Evolutionary conservation across 2,888 invertebrate genomes (phyloP).

Genomic region (Catocala sponsa): DNA sequence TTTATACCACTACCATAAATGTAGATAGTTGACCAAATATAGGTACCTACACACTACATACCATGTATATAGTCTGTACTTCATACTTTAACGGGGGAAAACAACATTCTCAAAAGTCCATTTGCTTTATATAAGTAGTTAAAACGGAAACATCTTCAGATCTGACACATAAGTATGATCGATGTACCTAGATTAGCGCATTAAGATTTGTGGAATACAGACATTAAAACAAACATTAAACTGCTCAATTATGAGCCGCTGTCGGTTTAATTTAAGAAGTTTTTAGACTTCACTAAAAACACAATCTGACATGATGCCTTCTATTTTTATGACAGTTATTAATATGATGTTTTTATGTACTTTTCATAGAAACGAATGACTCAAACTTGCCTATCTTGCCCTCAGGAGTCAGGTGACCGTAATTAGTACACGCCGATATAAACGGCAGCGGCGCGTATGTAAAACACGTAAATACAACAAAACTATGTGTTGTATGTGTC

Average conservation of each 20-base stretch:
- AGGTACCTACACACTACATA: no score
- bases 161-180: no score
- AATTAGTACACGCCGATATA: slow-evolving; percentile 22
- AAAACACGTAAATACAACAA: slow-evolving; percentile 3
- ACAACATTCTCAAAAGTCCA: no score
- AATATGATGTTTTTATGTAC: slow-evolving; percentile 11
- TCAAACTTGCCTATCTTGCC: slow-evolving; percentile 16
- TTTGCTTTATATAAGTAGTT: no score
- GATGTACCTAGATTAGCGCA: no score
- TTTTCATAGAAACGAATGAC: slow-evolving; percentile 13
- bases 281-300: not conserved
- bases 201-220: slow-evolving; percentile 3
- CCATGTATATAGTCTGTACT: no score
- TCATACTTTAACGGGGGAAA: no score
- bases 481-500: slow-evolving; percentile 56
- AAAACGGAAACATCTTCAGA: no score
- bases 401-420: slow-evolving; percentile 1
- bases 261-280: not conserved
- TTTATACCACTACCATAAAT: no score
- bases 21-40: no score
- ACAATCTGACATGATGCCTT: slow-evolving; percentile 2
- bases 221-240: slow-evolving; percentile 10
- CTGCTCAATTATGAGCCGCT: slow-evolving; percentile 4
- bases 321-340: slow-evolving; percentile 23
- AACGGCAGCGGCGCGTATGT: slow-evolving; percentile 12